phyloP scores from a whole-genome alignment of 2,797 vertebrate genomes.

The Leucoraja ocellata region DNA sequence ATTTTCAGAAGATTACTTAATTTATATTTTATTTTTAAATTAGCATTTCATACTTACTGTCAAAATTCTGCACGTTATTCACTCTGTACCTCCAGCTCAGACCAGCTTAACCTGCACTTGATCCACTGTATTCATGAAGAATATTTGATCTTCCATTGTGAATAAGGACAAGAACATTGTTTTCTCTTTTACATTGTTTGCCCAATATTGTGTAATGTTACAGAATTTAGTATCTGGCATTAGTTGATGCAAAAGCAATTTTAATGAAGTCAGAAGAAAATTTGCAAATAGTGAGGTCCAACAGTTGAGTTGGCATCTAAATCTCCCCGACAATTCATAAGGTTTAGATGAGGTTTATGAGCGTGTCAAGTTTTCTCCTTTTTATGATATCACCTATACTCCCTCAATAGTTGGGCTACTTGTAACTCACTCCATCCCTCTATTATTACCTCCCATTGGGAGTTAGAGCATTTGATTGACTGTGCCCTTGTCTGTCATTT shows the following conservation, averaged over 20 bases:
- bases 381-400: slow-evolving; percentile 38
- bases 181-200: not conserved
- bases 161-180: too few relatives aligned
- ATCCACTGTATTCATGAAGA: not conserved
- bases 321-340: not conserved
- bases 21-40: not conserved
- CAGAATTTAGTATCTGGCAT: not conserved
- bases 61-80: not conserved
- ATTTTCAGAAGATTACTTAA: not conserved
- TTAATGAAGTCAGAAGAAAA: not conserved
- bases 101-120: not conserved
- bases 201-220: too few relatives aligned
- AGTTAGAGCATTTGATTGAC: slow-evolving; percentile 38
- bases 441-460: slow-evolving; percentile 36
- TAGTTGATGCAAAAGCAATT: slow-evolving; percentile 6
- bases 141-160: not conserved
- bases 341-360: slow-evolving; percentile 26
- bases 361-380: slow-evolving; percentile 18
- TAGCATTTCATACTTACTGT: not conserved
- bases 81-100: not conserved
- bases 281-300: not conserved
- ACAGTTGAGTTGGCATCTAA: not conserved
- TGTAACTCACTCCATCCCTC: slow-evolving; percentile 37
- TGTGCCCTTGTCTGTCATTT: slow-evolving; percentile 34
- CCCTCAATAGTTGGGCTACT: slow-evolving; percentile 26